Conservation (phyloP, 1,140 invertebrate genomes). For the Mycetomoellerius zeteki region DNA sequence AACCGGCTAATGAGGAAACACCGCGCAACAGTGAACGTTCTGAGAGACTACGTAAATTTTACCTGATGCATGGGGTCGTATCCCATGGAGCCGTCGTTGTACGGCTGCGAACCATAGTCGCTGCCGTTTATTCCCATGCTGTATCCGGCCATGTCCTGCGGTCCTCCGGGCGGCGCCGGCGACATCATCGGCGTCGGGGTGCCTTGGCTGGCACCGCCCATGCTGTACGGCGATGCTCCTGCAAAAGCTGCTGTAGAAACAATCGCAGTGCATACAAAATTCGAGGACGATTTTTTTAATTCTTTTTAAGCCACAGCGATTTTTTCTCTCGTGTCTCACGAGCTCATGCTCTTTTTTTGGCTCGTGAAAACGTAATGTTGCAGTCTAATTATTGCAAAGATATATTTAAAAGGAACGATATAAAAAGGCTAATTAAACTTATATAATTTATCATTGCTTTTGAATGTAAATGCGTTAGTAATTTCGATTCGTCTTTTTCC, state of each 20-base stretch:
- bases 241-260: slow-evolving; percentile 88
- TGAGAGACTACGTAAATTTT: slow-evolving; percentile 66
- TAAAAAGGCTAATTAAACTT: background rate
- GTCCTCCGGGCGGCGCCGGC: slow-evolving; percentile 92
- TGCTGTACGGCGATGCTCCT: slow-evolving; percentile 96
- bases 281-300: slow-evolving; percentile 82
- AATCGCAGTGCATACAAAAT: slow-evolving; percentile 87
- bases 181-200: slow-evolving; percentile 97
- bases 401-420: background rate
- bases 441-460: background rate
- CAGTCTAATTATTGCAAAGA: background rate
- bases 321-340: slow-evolving; percentile 49
- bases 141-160: slow-evolving; percentile 95
- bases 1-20: slow-evolving; percentile 23
- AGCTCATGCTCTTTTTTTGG: slow-evolving; percentile 39
- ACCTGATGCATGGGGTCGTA: slow-evolving; percentile 96
- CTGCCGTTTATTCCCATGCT: slow-evolving; percentile 95
- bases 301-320: slow-evolving; percentile 68
- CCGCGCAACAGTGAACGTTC: background rate
- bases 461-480: background rate
- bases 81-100: slow-evolving; percentile 94
- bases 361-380: background rate
- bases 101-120: slow-evolving; percentile 93
- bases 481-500: background rate
- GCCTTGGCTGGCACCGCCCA: slow-evolving; percentile 94